Conservation (phyloP, 2,888 invertebrate genomes). For the Diplolepis rosae region DNA sequence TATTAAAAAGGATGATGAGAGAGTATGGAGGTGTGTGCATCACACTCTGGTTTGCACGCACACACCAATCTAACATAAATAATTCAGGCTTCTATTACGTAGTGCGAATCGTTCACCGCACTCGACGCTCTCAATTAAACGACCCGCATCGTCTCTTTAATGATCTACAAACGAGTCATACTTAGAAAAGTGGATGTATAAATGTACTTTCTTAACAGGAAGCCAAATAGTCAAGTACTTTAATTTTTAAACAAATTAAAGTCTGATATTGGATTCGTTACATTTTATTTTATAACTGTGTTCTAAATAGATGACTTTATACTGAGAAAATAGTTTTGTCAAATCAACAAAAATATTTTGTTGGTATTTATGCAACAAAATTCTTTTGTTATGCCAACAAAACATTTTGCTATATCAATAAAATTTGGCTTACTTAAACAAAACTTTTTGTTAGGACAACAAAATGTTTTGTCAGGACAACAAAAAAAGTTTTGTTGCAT, state of each 20-base stretch:
- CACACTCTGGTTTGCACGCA: neutral
- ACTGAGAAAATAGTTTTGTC: no score
- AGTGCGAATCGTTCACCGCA: slow-evolving; percentile 42
- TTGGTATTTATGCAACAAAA: no score
- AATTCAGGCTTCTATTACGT: slow-evolving; percentile 50
- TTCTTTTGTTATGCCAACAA: no score
- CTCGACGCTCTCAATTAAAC: slow-evolving; percentile 46
- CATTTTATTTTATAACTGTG: no score
- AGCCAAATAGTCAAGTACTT: neutral
- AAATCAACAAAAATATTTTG: no score
- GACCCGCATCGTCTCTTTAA: slow-evolving; percentile 51
- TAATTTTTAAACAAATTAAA: no score
- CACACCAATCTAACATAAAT: slow-evolving; percentile 46
- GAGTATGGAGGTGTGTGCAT: neutral
- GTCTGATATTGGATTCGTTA: neutral
- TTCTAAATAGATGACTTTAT: no score
- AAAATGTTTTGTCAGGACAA: no score
- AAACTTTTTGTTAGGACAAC: no score
- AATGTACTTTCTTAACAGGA: slow-evolving; percentile 18
- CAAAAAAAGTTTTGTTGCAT: no score
- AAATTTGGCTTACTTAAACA: no score
- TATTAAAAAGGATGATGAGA: neutral
- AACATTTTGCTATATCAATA: no score
- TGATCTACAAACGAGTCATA: slow-evolving; percentile 5
- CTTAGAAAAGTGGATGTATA: slow-evolving; percentile 30